These are phyloP conservation scores for Setipinna tenuifilis DNA, from an alignment of 2,797 vertebrate genomes.

Conservation along the genomic window DNA sequence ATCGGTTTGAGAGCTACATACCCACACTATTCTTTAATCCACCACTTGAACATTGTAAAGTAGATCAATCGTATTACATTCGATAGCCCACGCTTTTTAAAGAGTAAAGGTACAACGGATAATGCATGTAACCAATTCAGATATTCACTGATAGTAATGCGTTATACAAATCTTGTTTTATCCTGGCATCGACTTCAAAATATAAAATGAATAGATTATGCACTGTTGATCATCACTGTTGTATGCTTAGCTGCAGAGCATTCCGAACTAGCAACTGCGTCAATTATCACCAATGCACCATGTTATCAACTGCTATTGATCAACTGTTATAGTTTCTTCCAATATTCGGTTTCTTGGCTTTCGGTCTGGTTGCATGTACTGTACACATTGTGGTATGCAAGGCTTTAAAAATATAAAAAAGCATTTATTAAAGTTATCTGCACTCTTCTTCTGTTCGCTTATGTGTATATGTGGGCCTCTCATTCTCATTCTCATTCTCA, in stretches of 20 bases:
- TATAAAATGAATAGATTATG: not conserved
- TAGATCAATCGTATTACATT: no score
- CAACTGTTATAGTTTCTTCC: not conserved
- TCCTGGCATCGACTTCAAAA: not conserved
- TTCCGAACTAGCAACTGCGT: not conserved
- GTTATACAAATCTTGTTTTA: not conserved
- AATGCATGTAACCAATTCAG: not conserved
- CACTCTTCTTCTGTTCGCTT: not conserved
- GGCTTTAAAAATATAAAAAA: not conserved
- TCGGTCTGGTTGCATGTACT: not conserved
- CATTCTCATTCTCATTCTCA: conserved; percentile 32
- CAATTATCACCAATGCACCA: not conserved
- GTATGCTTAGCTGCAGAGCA: not conserved
- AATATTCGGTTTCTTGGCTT: not conserved
- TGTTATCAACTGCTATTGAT: not conserved
- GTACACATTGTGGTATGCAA: not conserved
- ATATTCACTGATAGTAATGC: not conserved
- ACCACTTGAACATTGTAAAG: not conserved
- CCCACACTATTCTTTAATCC: not conserved
- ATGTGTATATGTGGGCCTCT: not conserved
- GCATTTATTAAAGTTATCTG: not conserved
- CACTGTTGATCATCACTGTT: not conserved
- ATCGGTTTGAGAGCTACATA: not conserved
- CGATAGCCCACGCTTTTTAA: not conserved
- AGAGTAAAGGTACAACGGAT: not conserved